Conservation (phyloP, 2,888 invertebrate genomes). For the Sphinx pinastri region DNA sequence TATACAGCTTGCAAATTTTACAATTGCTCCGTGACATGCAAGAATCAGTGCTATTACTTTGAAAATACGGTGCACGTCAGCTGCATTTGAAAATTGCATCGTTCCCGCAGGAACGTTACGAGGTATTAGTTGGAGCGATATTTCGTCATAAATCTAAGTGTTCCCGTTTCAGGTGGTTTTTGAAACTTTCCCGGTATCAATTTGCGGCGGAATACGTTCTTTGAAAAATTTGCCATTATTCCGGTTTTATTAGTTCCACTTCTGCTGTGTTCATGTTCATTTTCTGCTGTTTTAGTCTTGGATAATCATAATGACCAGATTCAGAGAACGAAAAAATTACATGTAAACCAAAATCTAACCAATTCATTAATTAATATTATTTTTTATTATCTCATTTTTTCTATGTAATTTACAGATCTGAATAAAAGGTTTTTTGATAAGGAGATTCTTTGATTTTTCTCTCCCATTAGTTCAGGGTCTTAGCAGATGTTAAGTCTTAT, state of each 20-base stretch:
- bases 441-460: no score
- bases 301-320: no score
- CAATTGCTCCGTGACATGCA: neutral
- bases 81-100: slow-evolving; percentile 8
- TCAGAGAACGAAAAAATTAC: no score
- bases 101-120: neutral
- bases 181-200: slow-evolving; percentile 9
- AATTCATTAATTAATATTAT: no score
- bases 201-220: slow-evolving; percentile 5
- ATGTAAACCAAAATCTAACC: no score
- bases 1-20: neutral
- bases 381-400: no score
- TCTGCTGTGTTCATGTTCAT: neutral
- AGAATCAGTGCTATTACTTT: neutral
- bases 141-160: slow-evolving; percentile 19
- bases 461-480: no score
- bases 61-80: neutral
- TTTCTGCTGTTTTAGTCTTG: no score
- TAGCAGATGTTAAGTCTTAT: no score
- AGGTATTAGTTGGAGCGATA: slow-evolving; percentile 13
- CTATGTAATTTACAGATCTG: no score
- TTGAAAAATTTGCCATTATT: slow-evolving; percentile 14
- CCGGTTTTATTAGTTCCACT: neutral
- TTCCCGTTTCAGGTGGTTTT: slow-evolving; percentile 16
- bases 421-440: no score